A percentile compares a stretch with the other conserved stretches of the same genome.
Evolutionary conservation across 2,113 vertebrate genomes (phyloP).

Genomic region (Ranitomeya variabilis): DNA sequence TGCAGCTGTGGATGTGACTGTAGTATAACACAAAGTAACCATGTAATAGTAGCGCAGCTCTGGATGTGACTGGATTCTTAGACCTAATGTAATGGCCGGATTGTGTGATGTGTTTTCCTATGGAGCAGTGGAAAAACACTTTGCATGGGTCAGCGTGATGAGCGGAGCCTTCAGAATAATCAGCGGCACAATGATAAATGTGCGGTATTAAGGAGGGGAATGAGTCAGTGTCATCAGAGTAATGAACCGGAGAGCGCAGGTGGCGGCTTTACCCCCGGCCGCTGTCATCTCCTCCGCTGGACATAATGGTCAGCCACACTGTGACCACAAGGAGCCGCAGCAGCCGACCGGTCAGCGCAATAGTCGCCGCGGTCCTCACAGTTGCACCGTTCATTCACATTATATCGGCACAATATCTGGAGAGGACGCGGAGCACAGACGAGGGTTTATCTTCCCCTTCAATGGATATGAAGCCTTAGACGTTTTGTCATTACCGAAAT

Average conservation of each 20-base stretch:
- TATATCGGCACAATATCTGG: no score
- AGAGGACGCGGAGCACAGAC: no score
- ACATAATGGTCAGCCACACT: no score
- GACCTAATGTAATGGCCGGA: background rate
- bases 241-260: background rate
- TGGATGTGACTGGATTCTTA: background rate
- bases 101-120: background rate
- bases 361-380: no score
- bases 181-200: background rate
- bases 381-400: no score
- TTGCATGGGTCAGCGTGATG: background rate
- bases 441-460: no score
- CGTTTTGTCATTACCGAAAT: no score
- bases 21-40: background rate
- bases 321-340: no score
- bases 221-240: conserved; percentile 13
- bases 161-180: background rate
- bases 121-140: background rate
- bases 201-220: background rate
- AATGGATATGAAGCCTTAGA: no score
- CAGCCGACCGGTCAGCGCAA: no score
- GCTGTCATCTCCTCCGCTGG: no score
- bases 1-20: background rate
- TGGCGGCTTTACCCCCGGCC: background rate
- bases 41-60: background rate